A percentile compares a stretch with the other conserved stretches of the same genome.
phyloP scores from a whole-genome alignment of 2,888 invertebrate species.

The Mimas tiliae region DNA sequence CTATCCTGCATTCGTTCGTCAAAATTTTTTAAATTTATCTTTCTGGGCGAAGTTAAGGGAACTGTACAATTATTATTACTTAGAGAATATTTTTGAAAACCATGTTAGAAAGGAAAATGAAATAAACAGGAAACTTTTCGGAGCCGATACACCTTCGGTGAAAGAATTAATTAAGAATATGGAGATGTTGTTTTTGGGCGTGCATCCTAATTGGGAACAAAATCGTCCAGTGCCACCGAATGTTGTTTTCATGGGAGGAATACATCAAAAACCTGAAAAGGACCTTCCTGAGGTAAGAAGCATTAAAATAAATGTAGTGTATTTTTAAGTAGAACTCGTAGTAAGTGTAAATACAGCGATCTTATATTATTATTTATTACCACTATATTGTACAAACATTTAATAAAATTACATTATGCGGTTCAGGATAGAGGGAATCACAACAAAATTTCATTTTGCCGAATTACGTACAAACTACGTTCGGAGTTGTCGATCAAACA shows the following conservation, averaged over 20 bases:
- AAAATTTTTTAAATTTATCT: slow-evolving; percentile 48
- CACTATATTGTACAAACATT: no score
- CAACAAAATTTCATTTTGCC: no score
- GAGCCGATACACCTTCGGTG: slow-evolving; percentile 38
- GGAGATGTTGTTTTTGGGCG: slow-evolving; percentile 61
- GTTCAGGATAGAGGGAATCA: no score
- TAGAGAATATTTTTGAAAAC: slow-evolving; percentile 23
- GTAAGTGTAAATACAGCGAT: no score
- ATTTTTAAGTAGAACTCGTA: no score
- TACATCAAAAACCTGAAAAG: slow-evolving; percentile 58
- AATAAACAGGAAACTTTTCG: slow-evolving; percentile 39
- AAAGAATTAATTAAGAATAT: slow-evolving; percentile 48
- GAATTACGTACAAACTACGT: no score
- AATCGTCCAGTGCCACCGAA: slow-evolving; percentile 64
- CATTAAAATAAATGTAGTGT: no score
- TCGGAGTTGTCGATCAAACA: no score
- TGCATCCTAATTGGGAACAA: slow-evolving; percentile 58
- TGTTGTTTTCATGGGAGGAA: slow-evolving; percentile 66
- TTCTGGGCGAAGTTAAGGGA: slow-evolving; percentile 48
- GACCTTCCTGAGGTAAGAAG: slow-evolving; percentile 54
- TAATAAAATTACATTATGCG: no score
- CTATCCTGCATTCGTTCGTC: slow-evolving; percentile 41
- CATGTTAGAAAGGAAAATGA: slow-evolving; percentile 33
- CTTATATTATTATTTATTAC: no score
- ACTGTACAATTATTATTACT: slow-evolving; percentile 40